These are phyloP conservation scores for Mellilla xanthometata DNA, from an alignment of 2,888 invertebrate species.

Conservation along the genomic window DNA sequence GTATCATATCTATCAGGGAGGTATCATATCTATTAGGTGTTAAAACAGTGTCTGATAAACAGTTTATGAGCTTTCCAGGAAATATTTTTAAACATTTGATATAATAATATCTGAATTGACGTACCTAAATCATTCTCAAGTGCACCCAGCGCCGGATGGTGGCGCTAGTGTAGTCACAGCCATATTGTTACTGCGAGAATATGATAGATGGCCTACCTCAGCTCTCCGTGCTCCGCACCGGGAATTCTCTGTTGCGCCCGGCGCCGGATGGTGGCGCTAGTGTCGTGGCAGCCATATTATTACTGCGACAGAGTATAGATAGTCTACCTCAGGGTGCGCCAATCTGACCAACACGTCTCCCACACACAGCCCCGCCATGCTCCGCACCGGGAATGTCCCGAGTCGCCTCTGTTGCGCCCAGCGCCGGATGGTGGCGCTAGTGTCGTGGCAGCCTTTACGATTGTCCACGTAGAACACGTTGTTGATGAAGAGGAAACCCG, in stretches of 20 bases:
- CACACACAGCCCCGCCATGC: conserved; percentile 44
- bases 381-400: conserved; percentile 47
- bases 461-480: conserved; percentile 73
- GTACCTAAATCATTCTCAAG: too few relatives aligned
- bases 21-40: too few relatives aligned
- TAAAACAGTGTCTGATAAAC: too few relatives aligned
- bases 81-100: too few relatives aligned
- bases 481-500: conserved; percentile 72
- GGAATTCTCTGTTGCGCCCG: conserved; percentile 46
- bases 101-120: too few relatives aligned
- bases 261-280: too few relatives aligned
- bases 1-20: too few relatives aligned
- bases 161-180: neutral
- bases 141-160: too few relatives aligned
- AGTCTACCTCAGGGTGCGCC: conserved; percentile 61
- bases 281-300: neutral
- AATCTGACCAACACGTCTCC: conserved; percentile 47
- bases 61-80: too few relatives aligned
- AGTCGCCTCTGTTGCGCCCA: conserved; percentile 54
- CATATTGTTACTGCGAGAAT: too few relatives aligned
- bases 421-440: conserved; percentile 43
- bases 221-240: conserved; percentile 46
- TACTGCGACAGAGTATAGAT: neutral
- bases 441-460: conserved; percentile 58
- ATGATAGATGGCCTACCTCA: conserved; percentile 42